Evolutionary conservation across 92 coral and sea anemone genomes (phyloP), one percentile per base, ranked within the genome.

Genomic region (Epizoanthus rinbou): DNA sequence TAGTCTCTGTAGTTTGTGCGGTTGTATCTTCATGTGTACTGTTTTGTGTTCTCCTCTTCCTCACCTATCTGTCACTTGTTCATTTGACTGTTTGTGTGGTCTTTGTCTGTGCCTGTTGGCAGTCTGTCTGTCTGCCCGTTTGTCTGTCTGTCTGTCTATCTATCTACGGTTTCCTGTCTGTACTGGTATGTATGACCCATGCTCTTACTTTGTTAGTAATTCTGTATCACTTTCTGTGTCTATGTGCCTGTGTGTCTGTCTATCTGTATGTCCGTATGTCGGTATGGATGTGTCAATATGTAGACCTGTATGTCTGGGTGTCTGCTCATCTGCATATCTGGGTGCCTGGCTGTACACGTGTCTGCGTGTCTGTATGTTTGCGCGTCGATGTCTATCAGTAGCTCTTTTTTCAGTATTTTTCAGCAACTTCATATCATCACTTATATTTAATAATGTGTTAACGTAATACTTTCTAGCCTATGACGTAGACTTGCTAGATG

Each of bases 401-500:
- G 54, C 25, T 8, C 16, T 24, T 24, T 11, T 11, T 82, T 21
- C 69, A 28, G 25, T 47, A 11, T 16, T 76, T 22, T 50, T 9
- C 54, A 5, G 14, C 14, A 43, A 2, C 1, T 50, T 50, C 3
- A 5, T 50, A 50, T 50, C 10, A 43, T 43, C 50, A 43, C 9
- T 43, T 43, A 43, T 28, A 28, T 28, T 28, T 28, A 28, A 28
- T 28, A 28, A 28, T 28, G 9, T 50, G 14, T 10, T 50, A 50
- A 50, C 16, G 0, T 62, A 15, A 11, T 68, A 3, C 16, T 23
- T 15, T 58, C 17, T 35, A 86, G 94, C 53, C 57, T 25, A 74
- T 18, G 84, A 86, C 53, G 82, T 97, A 22, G 94, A 89, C 69
- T 86, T 94, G 11, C 70, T 92, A 23, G 99, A 96, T 84, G 93